Evolutionary conservation across 2,113 vertebrate species (phyloP).

Genomic region (Cyanocitta stelleri): DNA sequence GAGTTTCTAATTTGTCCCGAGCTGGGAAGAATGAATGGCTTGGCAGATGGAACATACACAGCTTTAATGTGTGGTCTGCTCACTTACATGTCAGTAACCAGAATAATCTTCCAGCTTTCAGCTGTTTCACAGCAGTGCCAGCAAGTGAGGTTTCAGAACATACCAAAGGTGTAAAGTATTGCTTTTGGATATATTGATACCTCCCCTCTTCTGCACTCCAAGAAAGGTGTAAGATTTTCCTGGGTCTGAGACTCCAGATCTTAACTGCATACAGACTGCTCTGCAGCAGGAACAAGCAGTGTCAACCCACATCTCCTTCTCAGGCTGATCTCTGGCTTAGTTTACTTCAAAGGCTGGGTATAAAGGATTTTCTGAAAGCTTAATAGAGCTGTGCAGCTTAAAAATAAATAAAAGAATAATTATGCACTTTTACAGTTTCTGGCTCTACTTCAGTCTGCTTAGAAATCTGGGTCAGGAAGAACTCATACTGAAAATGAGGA

Average conservation of each 20-base stretch:
- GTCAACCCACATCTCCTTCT: slow-evolving; percentile 3
- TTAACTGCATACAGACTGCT: not conserved
- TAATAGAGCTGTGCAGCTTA: slow-evolving; percentile 48
- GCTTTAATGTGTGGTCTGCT: slow-evolving; percentile 57
- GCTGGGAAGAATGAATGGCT: not conserved
- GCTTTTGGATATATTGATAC: not conserved
- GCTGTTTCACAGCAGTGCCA: slow-evolving; percentile 14
- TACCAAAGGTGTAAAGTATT: slow-evolving; percentile 20
- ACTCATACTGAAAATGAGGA: slow-evolving; percentile 6
- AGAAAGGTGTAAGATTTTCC: not conserved
- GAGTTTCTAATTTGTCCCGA: slow-evolving; percentile 32
- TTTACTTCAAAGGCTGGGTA: slow-evolving; percentile 53
- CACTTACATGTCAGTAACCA: slow-evolving; percentile 43
- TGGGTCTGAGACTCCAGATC: not conserved
- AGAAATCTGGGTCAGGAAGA: slow-evolving; percentile 47
- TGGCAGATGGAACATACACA: slow-evolving; percentile 40
- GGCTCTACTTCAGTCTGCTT: slow-evolving; percentile 8
- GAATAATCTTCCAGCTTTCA: slow-evolving; percentile 43
- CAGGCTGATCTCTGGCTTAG: slow-evolving; percentile 18
- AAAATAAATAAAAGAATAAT: slow-evolving; percentile 59
- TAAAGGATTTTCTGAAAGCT: slow-evolving; percentile 45
- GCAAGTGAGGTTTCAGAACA: slow-evolving; percentile 39
- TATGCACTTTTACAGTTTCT: slow-evolving; percentile 38
- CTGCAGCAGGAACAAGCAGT: not conserved
- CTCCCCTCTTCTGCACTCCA: not conserved